These are phyloP conservation scores for Stomatorhinus ivindoensis DNA, from an alignment of 2,113 vertebrate species.

Conservation along the genomic window DNA sequence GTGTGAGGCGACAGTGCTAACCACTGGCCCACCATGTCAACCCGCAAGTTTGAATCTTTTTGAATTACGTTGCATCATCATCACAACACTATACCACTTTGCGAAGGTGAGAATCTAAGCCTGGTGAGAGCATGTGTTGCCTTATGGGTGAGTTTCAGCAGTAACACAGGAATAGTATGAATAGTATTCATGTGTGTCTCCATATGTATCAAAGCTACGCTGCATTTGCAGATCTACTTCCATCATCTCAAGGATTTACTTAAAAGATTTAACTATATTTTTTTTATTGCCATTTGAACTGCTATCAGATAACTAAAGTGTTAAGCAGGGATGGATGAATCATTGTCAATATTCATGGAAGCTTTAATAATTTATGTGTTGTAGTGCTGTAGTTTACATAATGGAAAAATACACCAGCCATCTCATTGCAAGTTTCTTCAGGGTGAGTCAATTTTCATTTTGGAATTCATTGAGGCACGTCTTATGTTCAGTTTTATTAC, in stretches of 20 bases:
- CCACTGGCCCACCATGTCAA: no score
- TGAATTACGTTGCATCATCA: neutral
- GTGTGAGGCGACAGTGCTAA: no score
- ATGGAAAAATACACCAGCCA: neutral
- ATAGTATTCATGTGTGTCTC: neutral
- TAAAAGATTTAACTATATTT: neutral
- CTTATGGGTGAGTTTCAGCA: neutral
- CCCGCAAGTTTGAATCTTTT: neutral
- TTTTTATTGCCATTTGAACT: neutral
- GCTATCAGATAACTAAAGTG: neutral
- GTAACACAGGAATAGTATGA: neutral
- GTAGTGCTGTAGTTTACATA: neutral
- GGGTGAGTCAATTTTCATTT: neutral
- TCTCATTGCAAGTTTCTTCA: neutral
- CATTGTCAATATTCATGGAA: neutral
- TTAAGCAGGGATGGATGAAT: neutral
- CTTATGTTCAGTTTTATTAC: neutral
- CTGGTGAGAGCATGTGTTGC: neutral
- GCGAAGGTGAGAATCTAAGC: neutral
- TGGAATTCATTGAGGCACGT: neutral
- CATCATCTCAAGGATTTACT: neutral
- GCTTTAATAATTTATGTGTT: neutral
- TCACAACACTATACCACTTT: neutral
- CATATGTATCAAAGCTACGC: neutral
- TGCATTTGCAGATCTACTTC: neutral